Evolutionary conservation across 2,113 vertebrate species (phyloP).

Genomic region (Hipposideros armiger): DNA sequence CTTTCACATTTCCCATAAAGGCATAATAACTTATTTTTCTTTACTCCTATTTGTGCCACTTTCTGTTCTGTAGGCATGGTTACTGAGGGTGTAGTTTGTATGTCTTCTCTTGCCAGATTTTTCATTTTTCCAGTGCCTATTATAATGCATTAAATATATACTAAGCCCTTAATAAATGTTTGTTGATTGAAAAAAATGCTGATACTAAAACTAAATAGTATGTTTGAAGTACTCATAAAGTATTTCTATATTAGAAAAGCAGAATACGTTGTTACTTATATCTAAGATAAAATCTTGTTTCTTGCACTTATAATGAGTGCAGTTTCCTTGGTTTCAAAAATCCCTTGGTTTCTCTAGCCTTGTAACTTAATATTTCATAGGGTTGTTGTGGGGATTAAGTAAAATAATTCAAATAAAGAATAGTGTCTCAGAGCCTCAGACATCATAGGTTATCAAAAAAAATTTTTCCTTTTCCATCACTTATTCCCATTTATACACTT

Average conservation of each 20-base stretch:
- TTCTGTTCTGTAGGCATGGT: background rate
- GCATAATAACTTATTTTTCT: background rate
- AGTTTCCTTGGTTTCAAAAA: background rate
- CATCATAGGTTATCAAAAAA: background rate
- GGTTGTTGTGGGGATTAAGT: background rate
- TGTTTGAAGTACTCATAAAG: background rate
- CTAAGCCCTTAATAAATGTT: background rate
- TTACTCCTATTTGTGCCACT: background rate
- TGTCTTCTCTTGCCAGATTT: background rate
- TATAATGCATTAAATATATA: background rate
- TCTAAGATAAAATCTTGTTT: constrained; percentile 14
- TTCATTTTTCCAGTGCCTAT: background rate
- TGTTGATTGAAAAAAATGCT: background rate
- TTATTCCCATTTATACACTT: background rate
- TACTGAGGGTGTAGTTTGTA: background rate
- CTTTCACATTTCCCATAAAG: background rate
- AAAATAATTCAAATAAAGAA: constrained; percentile 32
- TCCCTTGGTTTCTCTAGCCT: background rate
- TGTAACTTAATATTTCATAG: background rate
- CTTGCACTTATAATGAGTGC: background rate
- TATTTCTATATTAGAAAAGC: background rate
- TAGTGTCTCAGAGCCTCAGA: background rate
- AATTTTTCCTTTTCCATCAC: background rate
- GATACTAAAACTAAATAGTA: background rate
- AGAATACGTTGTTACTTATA: background rate